These are phyloP conservation scores for Conus betulinus DNA, from an alignment of 1,140 invertebrate genomes.

Conservation along the genomic window DNA sequence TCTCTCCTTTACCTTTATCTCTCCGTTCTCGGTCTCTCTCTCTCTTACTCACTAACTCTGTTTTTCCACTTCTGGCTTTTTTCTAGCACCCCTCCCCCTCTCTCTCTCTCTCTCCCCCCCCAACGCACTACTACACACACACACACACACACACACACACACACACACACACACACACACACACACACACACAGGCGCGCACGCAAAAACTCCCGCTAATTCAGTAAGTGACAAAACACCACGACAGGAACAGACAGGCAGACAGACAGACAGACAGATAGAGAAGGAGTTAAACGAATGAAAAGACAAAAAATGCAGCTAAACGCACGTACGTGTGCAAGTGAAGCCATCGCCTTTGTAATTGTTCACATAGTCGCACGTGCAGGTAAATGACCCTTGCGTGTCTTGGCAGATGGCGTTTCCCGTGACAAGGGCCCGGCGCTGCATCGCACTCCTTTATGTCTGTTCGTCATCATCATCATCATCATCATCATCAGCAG, in stretches of 20 bases:
- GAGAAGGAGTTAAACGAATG: neutral
- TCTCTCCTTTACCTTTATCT: too few relatives aligned
- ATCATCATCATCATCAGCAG: neutral
- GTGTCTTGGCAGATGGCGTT: neutral
- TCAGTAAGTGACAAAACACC: too few relatives aligned
- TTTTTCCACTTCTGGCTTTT: too few relatives aligned
- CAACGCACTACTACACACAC: too few relatives aligned
- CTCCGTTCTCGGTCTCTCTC: too few relatives aligned
- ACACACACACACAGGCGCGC: too few relatives aligned
- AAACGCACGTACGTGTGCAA: neutral
- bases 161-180: too few relatives aligned
- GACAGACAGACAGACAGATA: neutral
- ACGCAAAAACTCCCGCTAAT: too few relatives aligned
- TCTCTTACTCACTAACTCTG: too few relatives aligned
- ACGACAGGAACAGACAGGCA: neutral
- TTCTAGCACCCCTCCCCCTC: too few relatives aligned
- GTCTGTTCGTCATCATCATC: conserved; percentile 8
- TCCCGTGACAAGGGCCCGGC: neutral
- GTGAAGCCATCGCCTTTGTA: neutral
- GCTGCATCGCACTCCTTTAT: neutral
- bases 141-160: too few relatives aligned
- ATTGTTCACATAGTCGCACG: neutral
- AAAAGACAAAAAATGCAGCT: neutral
- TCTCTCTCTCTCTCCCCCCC: too few relatives aligned
- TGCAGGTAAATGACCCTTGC: neutral